Evolutionary conservation across 2,888 invertebrate genomes (phyloP).

Genomic region (Drosophila silvestris): DNA sequence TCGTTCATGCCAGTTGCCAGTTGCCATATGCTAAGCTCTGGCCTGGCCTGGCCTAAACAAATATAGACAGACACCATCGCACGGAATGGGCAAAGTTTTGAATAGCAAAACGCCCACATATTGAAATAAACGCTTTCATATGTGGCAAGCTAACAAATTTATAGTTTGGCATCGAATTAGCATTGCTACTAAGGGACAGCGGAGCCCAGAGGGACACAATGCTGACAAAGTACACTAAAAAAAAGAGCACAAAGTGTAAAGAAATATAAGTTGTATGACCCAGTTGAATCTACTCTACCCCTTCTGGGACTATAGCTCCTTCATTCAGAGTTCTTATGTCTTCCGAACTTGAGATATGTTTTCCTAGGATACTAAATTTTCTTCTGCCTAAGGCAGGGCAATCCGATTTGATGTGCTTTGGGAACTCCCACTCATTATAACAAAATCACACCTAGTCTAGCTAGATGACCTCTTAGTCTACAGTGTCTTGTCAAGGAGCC

Average conservation of each 20-base stretch:
- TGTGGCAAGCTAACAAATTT: slow-evolving; percentile 78
- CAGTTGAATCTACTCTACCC: not conserved
- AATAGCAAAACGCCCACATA: slow-evolving; percentile 74
- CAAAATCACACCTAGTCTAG: not conserved
- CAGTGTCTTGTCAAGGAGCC: not conserved
- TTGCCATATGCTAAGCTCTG: slow-evolving; percentile 67
- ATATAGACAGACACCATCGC: slow-evolving; percentile 39
- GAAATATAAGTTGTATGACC: not conserved
- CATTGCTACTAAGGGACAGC: slow-evolving; percentile 7
- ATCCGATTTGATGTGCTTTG: not conserved
- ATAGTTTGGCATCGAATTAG: slow-evolving; percentile 80
- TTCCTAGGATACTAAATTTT: not conserved
- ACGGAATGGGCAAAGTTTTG: slow-evolving; percentile 64
- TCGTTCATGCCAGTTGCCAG: slow-evolving; percentile 42
- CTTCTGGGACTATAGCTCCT: not conserved
- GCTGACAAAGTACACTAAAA: slow-evolving; percentile 9
- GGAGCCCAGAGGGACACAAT: not conserved
- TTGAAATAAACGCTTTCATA: slow-evolving; percentile 81
- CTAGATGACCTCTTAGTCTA: not conserved
- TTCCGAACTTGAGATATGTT: not conserved
- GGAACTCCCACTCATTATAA: not conserved
- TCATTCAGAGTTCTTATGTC: not conserved
- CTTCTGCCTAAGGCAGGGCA: not conserved
- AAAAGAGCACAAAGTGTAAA: not conserved
- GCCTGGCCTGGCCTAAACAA: slow-evolving; percentile 73